Conservation (phyloP, 2,113 vertebrate genomes). For the Notarius quadriscutis region DNA sequence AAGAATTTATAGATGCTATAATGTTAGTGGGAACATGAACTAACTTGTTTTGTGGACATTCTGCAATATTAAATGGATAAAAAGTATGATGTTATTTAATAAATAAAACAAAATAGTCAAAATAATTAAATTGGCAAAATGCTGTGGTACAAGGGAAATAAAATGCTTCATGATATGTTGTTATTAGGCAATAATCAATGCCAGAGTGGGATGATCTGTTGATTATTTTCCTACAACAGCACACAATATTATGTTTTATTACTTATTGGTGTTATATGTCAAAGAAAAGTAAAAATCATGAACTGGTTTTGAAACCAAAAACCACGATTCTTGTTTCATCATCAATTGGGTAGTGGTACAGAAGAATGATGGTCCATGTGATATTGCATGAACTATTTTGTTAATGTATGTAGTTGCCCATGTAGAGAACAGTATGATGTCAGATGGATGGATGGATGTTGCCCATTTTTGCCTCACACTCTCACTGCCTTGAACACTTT, state of each 20-base stretch:
- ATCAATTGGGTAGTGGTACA: background rate
- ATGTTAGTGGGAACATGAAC: background rate
- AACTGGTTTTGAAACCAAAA: background rate
- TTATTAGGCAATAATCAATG: background rate
- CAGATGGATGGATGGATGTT: background rate
- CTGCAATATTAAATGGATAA: background rate
- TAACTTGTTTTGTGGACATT: background rate
- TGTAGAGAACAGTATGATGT: background rate
- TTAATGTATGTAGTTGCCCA: background rate
- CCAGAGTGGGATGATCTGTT: background rate
- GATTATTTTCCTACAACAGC: background rate
- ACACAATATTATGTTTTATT: background rate
- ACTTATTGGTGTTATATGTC: background rate
- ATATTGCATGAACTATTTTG: background rate
- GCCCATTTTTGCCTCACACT: background rate
- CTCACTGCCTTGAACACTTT: background rate
- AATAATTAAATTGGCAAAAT: background rate
- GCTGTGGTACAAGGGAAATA: background rate
- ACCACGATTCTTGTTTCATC: background rate
- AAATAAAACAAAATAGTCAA: background rate
- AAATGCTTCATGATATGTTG: background rate
- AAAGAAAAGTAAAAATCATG: background rate
- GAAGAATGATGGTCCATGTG: background rate
- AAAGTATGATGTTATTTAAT: background rate
- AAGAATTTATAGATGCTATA: background rate